Conservation (phyloP, 2,113 vertebrate species). For the Ranitomeya variabilis region DNA sequence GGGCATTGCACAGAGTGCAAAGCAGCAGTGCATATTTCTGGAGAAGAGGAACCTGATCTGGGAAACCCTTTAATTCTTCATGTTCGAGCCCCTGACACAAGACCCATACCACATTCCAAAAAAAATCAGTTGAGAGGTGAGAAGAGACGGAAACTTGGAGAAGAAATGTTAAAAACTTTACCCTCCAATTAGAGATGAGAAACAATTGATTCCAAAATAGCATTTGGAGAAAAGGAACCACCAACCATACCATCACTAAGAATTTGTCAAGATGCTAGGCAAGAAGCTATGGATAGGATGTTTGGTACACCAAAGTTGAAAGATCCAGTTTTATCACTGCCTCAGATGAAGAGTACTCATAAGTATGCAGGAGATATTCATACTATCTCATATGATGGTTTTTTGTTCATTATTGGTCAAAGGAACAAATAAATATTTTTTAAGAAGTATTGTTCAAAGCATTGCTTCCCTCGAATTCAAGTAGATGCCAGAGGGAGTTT, state of each 20-base stretch:
- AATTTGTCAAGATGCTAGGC: constrained; percentile 5
- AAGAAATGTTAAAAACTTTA: constrained; percentile 2
- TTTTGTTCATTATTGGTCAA: not conserved
- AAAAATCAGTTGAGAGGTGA: constrained; percentile 14
- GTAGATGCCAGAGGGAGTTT: constrained; percentile 14
- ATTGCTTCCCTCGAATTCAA: not conserved
- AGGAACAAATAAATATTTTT: not conserved
- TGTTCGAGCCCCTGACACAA: not conserved
- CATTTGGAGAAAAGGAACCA: constrained; percentile 6
- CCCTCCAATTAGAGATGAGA: constrained; percentile 10
- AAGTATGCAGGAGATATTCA: not conserved
- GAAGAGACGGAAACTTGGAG: constrained; percentile 6
- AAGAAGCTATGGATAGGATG: no score
- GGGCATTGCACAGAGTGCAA: not conserved
- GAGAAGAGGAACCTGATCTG: not conserved
- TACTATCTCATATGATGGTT: not conserved
- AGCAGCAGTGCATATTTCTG: not conserved
- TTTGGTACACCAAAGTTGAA: no score
- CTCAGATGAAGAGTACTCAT: no score
- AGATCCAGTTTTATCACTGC: no score
- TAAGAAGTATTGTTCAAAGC: not conserved
- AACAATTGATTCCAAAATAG: not conserved
- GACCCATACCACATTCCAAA: not conserved
- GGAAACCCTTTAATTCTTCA: not conserved
- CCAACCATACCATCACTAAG: not conserved